Evolutionary conservation across 2,888 invertebrate genomes (phyloP).

Genomic region (Sesia bembeciformis): DNA sequence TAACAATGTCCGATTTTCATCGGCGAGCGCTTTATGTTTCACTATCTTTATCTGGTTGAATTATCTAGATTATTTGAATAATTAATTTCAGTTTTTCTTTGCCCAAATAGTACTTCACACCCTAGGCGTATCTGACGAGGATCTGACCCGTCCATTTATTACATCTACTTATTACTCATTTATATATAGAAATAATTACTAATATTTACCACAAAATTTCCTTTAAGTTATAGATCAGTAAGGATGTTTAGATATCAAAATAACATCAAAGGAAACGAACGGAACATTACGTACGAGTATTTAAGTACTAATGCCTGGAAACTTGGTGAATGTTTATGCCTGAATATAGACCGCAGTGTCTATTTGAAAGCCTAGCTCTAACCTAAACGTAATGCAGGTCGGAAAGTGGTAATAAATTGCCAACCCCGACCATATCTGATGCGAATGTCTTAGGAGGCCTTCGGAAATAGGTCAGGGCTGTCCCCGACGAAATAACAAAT

Average conservation of each 20-base stretch:
- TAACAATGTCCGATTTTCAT: not conserved
- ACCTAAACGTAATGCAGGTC: conserved; percentile 6
- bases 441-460: conserved; percentile 39
- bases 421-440: conserved; percentile 29
- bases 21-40: not conserved
- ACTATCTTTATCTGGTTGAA: not conserved
- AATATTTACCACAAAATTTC: not conserved
- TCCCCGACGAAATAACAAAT: conserved; percentile 27
- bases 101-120: too few relatives aligned
- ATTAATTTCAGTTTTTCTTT: too few relatives aligned
- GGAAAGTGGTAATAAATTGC: conserved; percentile 30
- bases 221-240: not conserved
- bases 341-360: not conserved
- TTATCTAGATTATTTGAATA: not conserved
- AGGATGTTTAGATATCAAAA: not conserved
- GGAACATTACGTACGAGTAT: too few relatives aligned
- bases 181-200: not conserved
- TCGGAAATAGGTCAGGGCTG: conserved; percentile 50
- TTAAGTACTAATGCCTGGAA: too few relatives aligned
- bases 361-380: conserved; percentile 3
- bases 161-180: not conserved
- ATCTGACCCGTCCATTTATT: too few relatives aligned
- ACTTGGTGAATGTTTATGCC: not conserved
- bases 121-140: too few relatives aligned
- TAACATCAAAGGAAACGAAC: too few relatives aligned